These are phyloP conservation scores for Tromatobia lineatoria DNA, from an alignment of 2,888 invertebrate species.

Conservation along the genomic window DNA sequence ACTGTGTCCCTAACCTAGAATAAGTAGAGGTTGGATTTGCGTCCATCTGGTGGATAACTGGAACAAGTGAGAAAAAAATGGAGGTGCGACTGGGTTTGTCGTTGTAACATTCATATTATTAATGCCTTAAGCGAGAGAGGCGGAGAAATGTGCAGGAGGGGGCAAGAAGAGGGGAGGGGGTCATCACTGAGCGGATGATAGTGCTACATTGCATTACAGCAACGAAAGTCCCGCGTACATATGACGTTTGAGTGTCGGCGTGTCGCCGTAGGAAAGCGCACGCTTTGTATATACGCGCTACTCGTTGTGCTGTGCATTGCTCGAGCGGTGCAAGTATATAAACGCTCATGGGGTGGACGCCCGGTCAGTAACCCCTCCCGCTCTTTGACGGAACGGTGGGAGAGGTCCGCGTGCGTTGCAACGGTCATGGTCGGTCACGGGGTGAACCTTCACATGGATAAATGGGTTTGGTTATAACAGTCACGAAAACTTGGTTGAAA, in stretches of 20 bases:
- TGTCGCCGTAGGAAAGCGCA: not conserved
- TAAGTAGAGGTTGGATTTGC: slow-evolving; percentile 66
- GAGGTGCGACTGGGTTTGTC: slow-evolving; percentile 44
- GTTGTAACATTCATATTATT: slow-evolving; percentile 50
- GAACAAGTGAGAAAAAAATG: slow-evolving; percentile 19
- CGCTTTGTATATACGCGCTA: not conserved
- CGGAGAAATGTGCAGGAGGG: not conserved
- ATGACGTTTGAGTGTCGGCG: not conserved
- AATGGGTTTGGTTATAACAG: not conserved
- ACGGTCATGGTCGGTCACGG: slow-evolving; percentile 73
- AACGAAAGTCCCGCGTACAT: slow-evolving; percentile 38
- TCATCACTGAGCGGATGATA: slow-evolving; percentile 70
- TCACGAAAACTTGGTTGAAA: too few species aligned
- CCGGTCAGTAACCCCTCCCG: slow-evolving; percentile 81
- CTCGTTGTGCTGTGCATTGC: slow-evolving; percentile 52
- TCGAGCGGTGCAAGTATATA: slow-evolving; percentile 75
- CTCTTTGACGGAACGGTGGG: slow-evolving; percentile 47
- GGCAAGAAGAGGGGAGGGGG: not conserved
- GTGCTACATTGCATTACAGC: slow-evolving; percentile 69
- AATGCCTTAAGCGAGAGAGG: slow-evolving; percentile 44
- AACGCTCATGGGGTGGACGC: slow-evolving; percentile 81
- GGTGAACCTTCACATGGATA: slow-evolving; percentile 61
- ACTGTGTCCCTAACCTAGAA: slow-evolving; percentile 79
- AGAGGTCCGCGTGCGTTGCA: slow-evolving; percentile 59
- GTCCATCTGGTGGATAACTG: not conserved